Evolutionary conservation across 2,888 invertebrate genomes (phyloP).

Genomic region (Phalera bucephala): DNA sequence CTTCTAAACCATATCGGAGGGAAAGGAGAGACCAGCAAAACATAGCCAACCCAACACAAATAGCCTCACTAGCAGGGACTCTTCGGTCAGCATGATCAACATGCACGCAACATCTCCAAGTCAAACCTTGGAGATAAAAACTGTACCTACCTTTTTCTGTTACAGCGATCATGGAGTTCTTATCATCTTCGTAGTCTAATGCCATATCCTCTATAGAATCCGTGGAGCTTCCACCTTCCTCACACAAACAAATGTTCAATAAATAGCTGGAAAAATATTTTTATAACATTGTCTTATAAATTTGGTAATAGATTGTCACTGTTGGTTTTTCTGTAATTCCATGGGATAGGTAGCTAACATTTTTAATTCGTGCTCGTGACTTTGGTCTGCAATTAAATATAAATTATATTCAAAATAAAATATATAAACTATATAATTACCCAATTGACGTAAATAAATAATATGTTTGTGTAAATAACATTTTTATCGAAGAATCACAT

Average conservation of each 20-base stretch:
- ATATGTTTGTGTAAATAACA: neutral
- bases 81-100: no score
- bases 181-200: slow-evolving; percentile 65
- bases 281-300: neutral
- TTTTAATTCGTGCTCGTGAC: no score
- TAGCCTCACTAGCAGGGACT: no score
- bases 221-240: slow-evolving; percentile 24
- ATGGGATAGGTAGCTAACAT: no score
- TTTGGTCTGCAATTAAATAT: no score
- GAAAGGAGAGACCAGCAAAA: no score
- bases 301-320: neutral
- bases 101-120: no score
- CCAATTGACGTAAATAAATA: neutral
- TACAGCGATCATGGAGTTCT: slow-evolving; percentile 66
- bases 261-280: slow-evolving; percentile 11
- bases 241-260: slow-evolving; percentile 5
- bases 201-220: slow-evolving; percentile 59
- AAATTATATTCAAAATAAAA: neutral
- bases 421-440: neutral
- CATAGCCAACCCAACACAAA: no score
- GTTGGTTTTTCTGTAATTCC: no score
- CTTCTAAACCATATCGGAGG: no score
- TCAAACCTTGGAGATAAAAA: no score
- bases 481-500: neutral
- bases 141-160: slow-evolving; percentile 51